Conservation (phyloP, 2,797 vertebrate species). For the Mormyrus proboscirostris region DNA sequence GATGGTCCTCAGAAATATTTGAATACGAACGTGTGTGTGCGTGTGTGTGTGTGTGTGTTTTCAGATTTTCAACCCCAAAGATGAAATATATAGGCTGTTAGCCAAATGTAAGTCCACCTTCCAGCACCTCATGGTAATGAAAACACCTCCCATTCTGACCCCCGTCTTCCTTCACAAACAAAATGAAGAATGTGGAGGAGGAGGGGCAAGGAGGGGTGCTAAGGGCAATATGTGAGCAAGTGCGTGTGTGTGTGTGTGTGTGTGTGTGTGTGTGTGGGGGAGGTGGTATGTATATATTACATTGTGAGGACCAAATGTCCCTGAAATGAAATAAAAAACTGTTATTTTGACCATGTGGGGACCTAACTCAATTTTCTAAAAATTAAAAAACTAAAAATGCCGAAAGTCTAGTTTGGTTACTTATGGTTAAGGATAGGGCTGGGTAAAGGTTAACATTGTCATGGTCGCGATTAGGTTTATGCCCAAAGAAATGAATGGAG, state of each 20-base stretch:
- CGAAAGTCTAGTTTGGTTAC: not conserved
- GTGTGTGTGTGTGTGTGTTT: no score
- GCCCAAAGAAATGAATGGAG: not conserved
- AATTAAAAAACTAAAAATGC: not conserved
- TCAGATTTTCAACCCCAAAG: not conserved
- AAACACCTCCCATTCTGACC: constrained; percentile 7
- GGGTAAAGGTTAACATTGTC: not conserved
- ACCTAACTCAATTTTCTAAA: not conserved
- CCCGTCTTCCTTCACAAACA: not conserved
- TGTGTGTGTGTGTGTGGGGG: not conserved
- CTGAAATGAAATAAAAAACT: not conserved
- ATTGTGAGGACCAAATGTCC: not conserved
- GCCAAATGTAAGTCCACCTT: not conserved
- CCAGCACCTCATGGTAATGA: constrained; percentile 2
- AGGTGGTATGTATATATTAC: not conserved
- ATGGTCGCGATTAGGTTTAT: not conserved
- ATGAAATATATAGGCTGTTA: not conserved
- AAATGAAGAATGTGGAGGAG: constrained; percentile 21
- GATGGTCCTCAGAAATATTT: not conserved
- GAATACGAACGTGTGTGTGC: no score
- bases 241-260: not conserved
- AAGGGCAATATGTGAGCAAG: not conserved
- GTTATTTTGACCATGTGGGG: not conserved
- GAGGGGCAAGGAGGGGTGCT: not conserved
- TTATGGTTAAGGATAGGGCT: not conserved